Evolutionary conservation across 2,888 invertebrate species (phyloP).

Genomic region (Bibio marci): DNA sequence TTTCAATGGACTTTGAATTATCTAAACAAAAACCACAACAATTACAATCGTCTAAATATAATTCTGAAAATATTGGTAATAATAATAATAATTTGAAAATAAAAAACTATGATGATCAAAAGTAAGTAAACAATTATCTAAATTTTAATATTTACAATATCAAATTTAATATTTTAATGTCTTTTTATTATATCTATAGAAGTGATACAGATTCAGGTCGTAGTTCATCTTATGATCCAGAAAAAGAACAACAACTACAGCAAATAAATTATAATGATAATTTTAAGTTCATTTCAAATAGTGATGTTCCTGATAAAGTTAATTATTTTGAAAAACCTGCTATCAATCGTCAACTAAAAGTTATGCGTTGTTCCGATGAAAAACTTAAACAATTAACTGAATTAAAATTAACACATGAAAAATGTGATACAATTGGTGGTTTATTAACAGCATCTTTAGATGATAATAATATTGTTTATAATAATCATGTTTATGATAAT

Average conservation of each 20-base stretch:
- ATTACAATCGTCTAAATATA: background rate
- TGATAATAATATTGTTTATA: too few relatives aligned
- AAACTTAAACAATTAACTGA: background rate
- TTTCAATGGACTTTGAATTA: conserved; percentile 12
- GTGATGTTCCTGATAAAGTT: too few relatives aligned
- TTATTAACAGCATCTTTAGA: background rate
- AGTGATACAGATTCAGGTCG: conserved; percentile 13
- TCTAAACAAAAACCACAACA: conserved; percentile 6
- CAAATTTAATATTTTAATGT: background rate
- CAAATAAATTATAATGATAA: background rate
- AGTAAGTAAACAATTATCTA: too few relatives aligned
- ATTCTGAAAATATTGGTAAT: background rate
- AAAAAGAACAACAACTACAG: conserved; percentile 4
- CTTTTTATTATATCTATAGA: conserved; percentile 1
- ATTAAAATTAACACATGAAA: conserved; percentile 4
- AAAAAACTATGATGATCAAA: conserved; percentile 2
- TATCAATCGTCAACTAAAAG: background rate
- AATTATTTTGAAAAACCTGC: background rate
- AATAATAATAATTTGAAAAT: too few relatives aligned
- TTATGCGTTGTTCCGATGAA: background rate
- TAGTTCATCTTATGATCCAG: conserved; percentile 9
- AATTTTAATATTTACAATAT: too few relatives aligned
- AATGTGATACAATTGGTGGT: conserved; percentile 7
- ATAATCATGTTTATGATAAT: too few relatives aligned
- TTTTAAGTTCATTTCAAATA: too few relatives aligned